These are phyloP conservation scores for Nixonia krombeini DNA, from an alignment of 1,140 invertebrate genomes.

Conservation along the genomic window DNA sequence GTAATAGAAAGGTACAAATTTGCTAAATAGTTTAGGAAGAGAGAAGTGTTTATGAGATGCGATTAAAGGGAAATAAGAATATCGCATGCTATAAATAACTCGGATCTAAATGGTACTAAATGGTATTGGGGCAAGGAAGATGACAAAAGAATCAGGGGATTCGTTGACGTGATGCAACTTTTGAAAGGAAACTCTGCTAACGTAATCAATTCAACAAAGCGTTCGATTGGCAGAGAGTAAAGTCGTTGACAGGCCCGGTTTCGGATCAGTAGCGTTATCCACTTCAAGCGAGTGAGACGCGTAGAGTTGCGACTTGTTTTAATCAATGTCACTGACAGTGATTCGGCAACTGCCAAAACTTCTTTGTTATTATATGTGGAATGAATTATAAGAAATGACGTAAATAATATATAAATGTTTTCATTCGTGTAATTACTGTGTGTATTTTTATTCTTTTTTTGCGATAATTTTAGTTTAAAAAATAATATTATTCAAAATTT, in stretches of 20 bases:
- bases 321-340: too few species aligned
- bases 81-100: conserved; percentile 35
- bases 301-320: neutral
- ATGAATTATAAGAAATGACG: too few species aligned
- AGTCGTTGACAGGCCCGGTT: conserved; percentile 23
- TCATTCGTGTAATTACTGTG: too few species aligned
- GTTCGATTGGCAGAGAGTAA: conserved; percentile 35
- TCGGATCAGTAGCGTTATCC: conserved; percentile 26
- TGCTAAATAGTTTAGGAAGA: neutral
- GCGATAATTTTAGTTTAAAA: too few species aligned
- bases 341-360: too few species aligned
- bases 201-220: conserved; percentile 47
- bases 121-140: conserved; percentile 32
- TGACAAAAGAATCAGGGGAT: conserved; percentile 35
- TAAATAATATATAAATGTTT: too few species aligned
- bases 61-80: conserved; percentile 10
- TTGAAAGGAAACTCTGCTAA: conserved; percentile 45
- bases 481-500: too few species aligned
- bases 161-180: conserved; percentile 58
- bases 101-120: conserved; percentile 50
- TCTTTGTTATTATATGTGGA: too few species aligned
- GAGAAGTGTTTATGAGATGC: neutral
- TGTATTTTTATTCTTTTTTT: too few species aligned
- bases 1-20: neutral
- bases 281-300: conserved; percentile 42